Conservation (phyloP, 2,797 vertebrate species). For the Siniperca obscura region DNA sequence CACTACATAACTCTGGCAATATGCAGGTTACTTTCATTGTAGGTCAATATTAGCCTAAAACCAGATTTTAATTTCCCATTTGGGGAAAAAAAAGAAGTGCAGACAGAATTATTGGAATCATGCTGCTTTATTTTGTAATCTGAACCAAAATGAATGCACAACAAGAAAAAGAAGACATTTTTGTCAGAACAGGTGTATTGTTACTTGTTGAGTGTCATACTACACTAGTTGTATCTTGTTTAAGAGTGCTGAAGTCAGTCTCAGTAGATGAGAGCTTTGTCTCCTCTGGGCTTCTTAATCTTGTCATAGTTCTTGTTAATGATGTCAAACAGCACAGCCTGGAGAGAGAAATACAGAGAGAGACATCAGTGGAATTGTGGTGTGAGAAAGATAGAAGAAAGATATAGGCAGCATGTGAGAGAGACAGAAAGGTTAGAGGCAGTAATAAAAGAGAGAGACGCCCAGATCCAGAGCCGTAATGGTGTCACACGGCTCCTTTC, state of each 20-base stretch:
- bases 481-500: slow-evolving; percentile 57
- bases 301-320: slow-evolving; percentile 94
- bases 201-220: slow-evolving; percentile 62
- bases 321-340: slow-evolving; percentile 92
- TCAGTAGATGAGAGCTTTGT: slow-evolving; percentile 94
- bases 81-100: background rate
- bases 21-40: background rate
- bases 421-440: slow-evolving; percentile 23
- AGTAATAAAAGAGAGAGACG: slow-evolving; percentile 30
- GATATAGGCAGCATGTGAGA: background rate
- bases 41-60: background rate
- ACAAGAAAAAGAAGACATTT: slow-evolving; percentile 29
- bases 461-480: slow-evolving; percentile 34
- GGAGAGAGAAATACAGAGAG: slow-evolving; percentile 27
- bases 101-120: slow-evolving; percentile 26
- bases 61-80: background rate
- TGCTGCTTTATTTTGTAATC: slow-evolving; percentile 80
- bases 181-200: slow-evolving; percentile 32
- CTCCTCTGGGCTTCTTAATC: slow-evolving; percentile 93
- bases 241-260: slow-evolving; percentile 29
- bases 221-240: slow-evolving; percentile 58
- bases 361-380: background rate
- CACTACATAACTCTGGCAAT: background rate
- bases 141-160: slow-evolving; percentile 54
- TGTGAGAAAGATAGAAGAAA: background rate